These are phyloP conservation scores for Platysternon megacephalum DNA, from an alignment of 2,113 vertebrate genomes.

Conservation along the genomic window DNA sequence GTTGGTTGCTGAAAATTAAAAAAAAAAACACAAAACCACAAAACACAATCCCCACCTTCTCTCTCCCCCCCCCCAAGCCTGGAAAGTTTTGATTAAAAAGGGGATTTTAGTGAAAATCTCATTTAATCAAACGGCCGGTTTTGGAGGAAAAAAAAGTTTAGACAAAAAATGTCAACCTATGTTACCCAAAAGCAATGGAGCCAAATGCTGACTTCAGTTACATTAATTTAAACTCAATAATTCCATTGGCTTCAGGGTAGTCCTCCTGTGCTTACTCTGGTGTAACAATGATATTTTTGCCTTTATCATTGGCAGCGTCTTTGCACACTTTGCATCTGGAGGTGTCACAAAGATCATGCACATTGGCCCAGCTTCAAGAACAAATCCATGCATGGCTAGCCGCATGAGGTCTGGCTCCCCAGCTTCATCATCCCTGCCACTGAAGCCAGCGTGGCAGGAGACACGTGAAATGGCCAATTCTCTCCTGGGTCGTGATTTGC, in stretches of 20 bases:
- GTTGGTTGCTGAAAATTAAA: background rate
- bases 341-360: background rate
- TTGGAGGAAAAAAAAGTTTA: background rate
- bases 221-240: background rate
- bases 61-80: too few species aligned
- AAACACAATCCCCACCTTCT: too few species aligned
- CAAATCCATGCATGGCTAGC: background rate
- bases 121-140: background rate
- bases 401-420: background rate
- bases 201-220: background rate
- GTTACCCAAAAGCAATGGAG: background rate
- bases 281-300: rapidly evolving
- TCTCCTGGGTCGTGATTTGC: background rate
- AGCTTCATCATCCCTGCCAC: background rate
- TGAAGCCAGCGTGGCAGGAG: background rate
- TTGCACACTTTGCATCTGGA: background rate
- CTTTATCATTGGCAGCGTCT: rapidly evolving
- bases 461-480: background rate
- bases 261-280: background rate
- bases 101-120: background rate
- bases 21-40: too few species aligned
- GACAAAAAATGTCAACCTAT: background rate
- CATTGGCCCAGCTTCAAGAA: background rate
- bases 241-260: background rate
- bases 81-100: too few species aligned